Conservation (phyloP, 1,140 invertebrate genomes). For the Ridgeia piscesae region DNA sequence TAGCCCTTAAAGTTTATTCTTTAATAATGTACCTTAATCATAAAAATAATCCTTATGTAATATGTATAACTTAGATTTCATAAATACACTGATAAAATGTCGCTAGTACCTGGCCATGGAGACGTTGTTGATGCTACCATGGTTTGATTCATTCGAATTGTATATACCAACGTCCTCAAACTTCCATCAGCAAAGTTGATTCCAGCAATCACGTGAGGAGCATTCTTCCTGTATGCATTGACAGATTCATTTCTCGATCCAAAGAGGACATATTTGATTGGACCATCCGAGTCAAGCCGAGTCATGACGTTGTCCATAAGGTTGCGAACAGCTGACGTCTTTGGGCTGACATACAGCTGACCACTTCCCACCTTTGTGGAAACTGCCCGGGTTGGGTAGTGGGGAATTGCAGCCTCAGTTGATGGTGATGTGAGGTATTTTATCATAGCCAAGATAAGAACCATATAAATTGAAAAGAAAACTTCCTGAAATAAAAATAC, state of each 20-base stretch:
- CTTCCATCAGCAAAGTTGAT: constrained; percentile 59
- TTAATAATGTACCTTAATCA: too few relatives aligned
- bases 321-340: constrained; percentile 68
- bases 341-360: constrained; percentile 61
- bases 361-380: not conserved
- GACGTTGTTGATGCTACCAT: not conserved
- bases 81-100: not conserved
- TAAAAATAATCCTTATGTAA: too few relatives aligned
- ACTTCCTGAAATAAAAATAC: constrained; percentile 66
- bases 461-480: constrained; percentile 71
- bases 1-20: too few relatives aligned
- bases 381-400: constrained; percentile 65
- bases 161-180: not conserved
- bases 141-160: not conserved
- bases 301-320: constrained; percentile 38
- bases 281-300: constrained; percentile 49
- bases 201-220: constrained; percentile 79
- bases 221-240: constrained; percentile 79
- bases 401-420: constrained; percentile 69
- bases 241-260: constrained; percentile 71
- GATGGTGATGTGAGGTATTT: constrained; percentile 73
- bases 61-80: too few relatives aligned
- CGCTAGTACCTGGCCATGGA: not conserved
- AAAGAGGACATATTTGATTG: not conserved
- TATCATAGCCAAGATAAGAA: constrained; percentile 71